phyloP scores from a whole-genome alignment of 2,797 vertebrate species.

The Danio aesculapii region DNA sequence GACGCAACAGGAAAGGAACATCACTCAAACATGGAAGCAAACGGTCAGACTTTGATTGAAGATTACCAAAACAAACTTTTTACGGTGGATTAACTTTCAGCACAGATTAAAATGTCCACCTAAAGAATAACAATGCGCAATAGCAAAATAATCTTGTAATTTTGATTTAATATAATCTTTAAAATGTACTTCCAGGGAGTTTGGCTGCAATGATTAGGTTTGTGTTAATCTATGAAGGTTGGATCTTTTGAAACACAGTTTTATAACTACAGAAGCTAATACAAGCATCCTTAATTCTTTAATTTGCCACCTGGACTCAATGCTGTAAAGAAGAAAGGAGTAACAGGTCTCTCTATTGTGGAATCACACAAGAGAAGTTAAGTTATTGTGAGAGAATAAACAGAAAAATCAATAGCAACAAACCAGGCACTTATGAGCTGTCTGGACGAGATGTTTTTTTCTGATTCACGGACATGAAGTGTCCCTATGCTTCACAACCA shows the following conservation, averaged over 20 bases:
- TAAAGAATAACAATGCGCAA: too few species aligned
- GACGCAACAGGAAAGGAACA: too few species aligned
- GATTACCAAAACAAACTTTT: too few species aligned
- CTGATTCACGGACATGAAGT: constrained; percentile 46
- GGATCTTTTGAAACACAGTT: not conserved
- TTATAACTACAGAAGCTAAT: not conserved
- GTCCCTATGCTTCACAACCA: constrained; percentile 45
- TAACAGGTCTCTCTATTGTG: constrained; percentile 14
- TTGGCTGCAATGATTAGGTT: not conserved
- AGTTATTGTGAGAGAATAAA: constrained; percentile 47
- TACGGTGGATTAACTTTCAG: too few species aligned
- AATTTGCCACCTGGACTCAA: not conserved
- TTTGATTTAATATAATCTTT: too few species aligned
- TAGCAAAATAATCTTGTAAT: not conserved
- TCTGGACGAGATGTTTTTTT: constrained; percentile 18
- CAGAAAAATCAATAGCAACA: constrained; percentile 57
- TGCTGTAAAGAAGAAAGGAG: not conserved
- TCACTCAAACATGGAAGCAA: too few species aligned
- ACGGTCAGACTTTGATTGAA: too few species aligned
- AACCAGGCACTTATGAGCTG: constrained; percentile 51
- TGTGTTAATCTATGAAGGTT: not conserved
- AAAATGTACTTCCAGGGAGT: not conserved
- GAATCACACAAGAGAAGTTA: constrained; percentile 35
- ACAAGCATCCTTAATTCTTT: not conserved
- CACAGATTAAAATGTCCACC: too few species aligned